Percentiles rank a stretch among this genome's conserved stretches.
phyloP scores from a whole-genome alignment of 2,888 invertebrate species.

The Pheosia tremula region DNA sequence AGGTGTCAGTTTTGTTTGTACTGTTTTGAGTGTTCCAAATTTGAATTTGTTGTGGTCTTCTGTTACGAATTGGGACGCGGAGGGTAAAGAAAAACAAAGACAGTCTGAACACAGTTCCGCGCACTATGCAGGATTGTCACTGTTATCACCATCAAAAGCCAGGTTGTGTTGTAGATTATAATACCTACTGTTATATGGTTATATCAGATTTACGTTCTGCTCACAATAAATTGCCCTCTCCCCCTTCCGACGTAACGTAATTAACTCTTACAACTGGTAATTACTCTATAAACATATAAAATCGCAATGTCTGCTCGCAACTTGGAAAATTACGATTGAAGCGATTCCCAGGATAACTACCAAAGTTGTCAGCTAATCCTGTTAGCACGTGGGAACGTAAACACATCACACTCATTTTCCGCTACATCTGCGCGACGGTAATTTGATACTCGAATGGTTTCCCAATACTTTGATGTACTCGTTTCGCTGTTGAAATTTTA shows the following conservation, averaged over 20 bases:
- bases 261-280: constrained; percentile 32
- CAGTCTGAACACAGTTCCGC: no score
- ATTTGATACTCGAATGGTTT: constrained; percentile 53
- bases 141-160: neutral
- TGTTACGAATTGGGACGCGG: no score
- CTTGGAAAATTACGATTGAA: constrained; percentile 50
- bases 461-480: constrained; percentile 46
- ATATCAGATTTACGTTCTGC: neutral
- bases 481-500: constrained; percentile 30
- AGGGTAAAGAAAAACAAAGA: no score
- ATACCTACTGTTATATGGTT: neutral
- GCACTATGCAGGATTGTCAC: no score
- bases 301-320: constrained; percentile 37
- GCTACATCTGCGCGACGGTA: constrained; percentile 30
- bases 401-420: constrained; percentile 35
- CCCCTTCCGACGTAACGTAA: constrained; percentile 14
- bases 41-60: no score
- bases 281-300: constrained; percentile 38
- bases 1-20: no score
- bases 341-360: constrained; percentile 19
- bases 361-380: constrained; percentile 22
- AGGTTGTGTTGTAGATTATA: no score
- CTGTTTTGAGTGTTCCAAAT: no score
- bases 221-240: neutral
- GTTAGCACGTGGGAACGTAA: constrained; percentile 39